Base-by-base conservation (phyloP, 2,113 vertebrate genomes). In the Stegastes partitus region DNA sequence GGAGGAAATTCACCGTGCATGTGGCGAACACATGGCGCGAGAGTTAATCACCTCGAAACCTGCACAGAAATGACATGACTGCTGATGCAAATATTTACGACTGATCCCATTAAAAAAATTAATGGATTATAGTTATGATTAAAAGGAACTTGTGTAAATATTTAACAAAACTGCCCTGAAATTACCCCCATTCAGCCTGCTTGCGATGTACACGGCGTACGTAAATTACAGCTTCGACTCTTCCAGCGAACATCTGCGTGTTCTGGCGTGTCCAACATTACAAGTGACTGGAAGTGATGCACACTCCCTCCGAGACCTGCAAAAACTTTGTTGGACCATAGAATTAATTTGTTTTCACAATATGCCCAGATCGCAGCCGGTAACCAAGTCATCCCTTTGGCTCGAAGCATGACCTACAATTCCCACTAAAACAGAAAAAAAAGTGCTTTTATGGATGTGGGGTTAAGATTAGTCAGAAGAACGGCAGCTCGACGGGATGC, bases 261-360 rank as follows among this genome's bases (percentile, higher is more conserved):
- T 65, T 47, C 75, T 79, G 77, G 62, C 81, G 0, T 68, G 77
- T 90, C 79, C 77, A 9, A 15, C 34, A 57, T 70, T 70, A 58
- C 3, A 11, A 81, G 63, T 89, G 76, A 85, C 85, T 89, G 90
- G 92, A 94, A 92, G 80, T 91, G 82, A 91, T 86, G 73, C 77
- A 77, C 34, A 5, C 57, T 62, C 56, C 79, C 81, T 61, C 12
- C 3, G 77, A 70, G 80, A 80, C 12, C 25, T 45, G 42, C 66
- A 64, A 59, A 44, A 72, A 70, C 49, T n/a, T 62, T 66, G 63
- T 67, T 73, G 76, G 51, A 66, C 67, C 50, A 74, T 51, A 34
- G n/a, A 75, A 63, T 79, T 18, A 56, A 63, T 74, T 74, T 77
- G 28, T 81, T 81, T 87, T 66, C 65, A 76, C 71, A 87, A 86